Percentiles rank a stretch among this genome's conserved stretches.
These are phyloP conservation scores for Panagrolaimus sp. DNA, from an alignment of 1,140 invertebrate species.

Conservation along the genomic window DNA sequence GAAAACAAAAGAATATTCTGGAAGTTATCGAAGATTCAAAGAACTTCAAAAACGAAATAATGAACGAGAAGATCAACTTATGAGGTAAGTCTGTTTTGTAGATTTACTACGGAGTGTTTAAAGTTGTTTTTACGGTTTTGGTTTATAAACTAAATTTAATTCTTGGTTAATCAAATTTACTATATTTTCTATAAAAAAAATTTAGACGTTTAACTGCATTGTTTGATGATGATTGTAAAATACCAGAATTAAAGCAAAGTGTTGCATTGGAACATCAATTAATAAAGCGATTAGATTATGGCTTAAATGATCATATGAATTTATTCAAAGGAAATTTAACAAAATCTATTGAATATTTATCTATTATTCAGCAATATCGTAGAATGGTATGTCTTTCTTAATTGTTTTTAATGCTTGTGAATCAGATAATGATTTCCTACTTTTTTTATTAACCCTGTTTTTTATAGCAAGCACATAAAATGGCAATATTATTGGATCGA, in stretches of 20 bases:
- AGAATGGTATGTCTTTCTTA: not conserved
- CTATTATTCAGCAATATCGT: constrained; percentile 6
- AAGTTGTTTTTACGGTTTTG: too few relatives aligned
- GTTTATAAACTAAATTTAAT: too few relatives aligned
- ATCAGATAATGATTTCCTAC: too few relatives aligned
- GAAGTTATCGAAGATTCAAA: not conserved
- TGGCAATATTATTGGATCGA: not conserved
- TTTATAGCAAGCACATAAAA: constrained; percentile 13
- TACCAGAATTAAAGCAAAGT: not conserved
- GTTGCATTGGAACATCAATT: not conserved
- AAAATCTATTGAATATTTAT: constrained; percentile 1
- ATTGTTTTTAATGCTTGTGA: too few relatives aligned
- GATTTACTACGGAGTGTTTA: too few relatives aligned
- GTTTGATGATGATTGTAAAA: not conserved
- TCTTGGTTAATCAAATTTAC: too few relatives aligned
- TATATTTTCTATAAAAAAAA: too few relatives aligned
- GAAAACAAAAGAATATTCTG: too few relatives aligned
- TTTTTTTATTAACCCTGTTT: not conserved
- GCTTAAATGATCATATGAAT: not conserved
- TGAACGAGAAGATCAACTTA: not conserved
- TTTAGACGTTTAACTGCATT: not conserved
- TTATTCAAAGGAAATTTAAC: not conserved
- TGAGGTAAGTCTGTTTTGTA: not conserved
- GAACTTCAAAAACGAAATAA: not conserved
- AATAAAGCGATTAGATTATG: not conserved